These are phyloP conservation scores for Emydoidea blandingii DNA, from an alignment of 2,797 vertebrate genomes.

Conservation along the genomic window DNA sequence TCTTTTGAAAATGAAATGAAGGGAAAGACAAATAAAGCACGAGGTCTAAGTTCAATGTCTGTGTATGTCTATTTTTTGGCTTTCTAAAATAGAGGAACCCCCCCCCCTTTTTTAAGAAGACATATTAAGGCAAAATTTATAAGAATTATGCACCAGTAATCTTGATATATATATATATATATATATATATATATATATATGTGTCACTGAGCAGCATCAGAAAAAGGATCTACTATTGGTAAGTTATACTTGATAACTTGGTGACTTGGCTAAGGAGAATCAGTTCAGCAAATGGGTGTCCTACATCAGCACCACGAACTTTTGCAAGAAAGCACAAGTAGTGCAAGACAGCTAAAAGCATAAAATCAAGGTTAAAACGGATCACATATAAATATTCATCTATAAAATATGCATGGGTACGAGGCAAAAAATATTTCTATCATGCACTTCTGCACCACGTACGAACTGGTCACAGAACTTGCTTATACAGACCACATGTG, in stretches of 20 bases:
- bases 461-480: neutral
- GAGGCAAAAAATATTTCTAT: neutral
- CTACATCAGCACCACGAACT: slow-evolving; percentile 14
- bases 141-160: neutral
- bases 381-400: neutral
- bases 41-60: slow-evolving; percentile 1
- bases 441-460: neutral
- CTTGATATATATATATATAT: neutral
- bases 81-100: neutral
- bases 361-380: neutral
- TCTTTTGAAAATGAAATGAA: slow-evolving; percentile 8
- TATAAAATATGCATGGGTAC: neutral
- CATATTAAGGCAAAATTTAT: neutral
- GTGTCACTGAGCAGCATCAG: neutral
- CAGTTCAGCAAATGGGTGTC: slow-evolving; percentile 15
- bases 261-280: neutral
- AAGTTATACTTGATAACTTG: slow-evolving; percentile 12
- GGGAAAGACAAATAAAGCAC: neutral
- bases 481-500: neutral
- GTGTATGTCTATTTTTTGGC: neutral
- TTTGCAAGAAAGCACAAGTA: neutral
- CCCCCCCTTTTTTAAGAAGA: neutral
- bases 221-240: slow-evolving; percentile 7
- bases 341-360: neutral
- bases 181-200: neutral